Conservation (phyloP, 2,797 vertebrate genomes). For the Muscicapa comitata region DNA sequence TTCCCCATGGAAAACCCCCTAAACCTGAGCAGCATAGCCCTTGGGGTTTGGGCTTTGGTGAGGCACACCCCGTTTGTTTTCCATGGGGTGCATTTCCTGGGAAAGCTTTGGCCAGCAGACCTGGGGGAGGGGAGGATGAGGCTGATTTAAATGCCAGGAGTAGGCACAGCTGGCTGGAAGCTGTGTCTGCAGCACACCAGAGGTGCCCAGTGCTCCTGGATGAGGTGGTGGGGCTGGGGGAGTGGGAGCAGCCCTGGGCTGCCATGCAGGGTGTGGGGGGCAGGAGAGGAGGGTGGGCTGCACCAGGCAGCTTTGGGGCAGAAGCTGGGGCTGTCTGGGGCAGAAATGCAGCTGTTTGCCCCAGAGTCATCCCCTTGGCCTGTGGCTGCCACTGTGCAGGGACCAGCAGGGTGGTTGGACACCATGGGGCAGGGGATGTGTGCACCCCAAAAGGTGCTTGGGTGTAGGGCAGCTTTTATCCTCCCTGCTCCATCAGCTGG, state of each 20-base stretch:
- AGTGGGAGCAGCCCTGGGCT: neutral
- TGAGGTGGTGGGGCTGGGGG: neutral
- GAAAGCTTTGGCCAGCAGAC: neutral
- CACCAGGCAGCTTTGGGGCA: rapidly evolving
- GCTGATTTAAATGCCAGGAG: neutral
- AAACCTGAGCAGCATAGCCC: neutral
- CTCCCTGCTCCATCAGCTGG: rapidly evolving
- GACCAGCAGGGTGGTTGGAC: neutral
- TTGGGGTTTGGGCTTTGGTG: neutral
- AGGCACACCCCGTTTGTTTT: neutral
- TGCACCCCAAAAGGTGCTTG: neutral
- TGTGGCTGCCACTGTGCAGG: neutral
- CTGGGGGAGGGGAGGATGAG: neutral
- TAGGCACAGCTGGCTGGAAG: neutral
- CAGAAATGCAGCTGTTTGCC: neutral
- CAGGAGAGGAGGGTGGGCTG: neutral
- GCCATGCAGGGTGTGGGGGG: neutral
- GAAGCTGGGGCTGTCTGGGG: neutral
- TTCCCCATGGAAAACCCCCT: rapidly evolving
- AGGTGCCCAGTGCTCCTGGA: neutral
- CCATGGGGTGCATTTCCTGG: neutral
- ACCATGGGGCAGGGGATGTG: too few relatives aligned
- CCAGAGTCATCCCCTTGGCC: rapidly evolving
- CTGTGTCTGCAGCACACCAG: neutral
- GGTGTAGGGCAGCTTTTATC: neutral